Percentiles rank a stretch among this genome's conserved stretches.
phyloP scores from a whole-genome alignment of 2,888 invertebrate species.

The Chaetogeoica ovagalla region DNA sequence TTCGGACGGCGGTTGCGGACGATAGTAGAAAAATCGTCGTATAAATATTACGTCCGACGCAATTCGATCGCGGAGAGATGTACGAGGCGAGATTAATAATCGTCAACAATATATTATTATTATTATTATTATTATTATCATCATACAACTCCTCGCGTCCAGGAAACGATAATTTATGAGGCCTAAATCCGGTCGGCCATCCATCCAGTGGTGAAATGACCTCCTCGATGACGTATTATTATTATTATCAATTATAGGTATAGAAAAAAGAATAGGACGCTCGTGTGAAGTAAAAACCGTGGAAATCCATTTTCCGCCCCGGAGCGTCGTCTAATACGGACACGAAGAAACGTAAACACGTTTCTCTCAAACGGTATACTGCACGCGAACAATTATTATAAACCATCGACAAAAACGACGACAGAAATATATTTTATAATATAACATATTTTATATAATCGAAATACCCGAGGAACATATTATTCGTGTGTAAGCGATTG shows the following conservation, averaged over 20 bases:
- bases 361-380: background rate
- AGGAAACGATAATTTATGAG: slow-evolving; percentile 45
- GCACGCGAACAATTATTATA: slow-evolving; percentile 1
- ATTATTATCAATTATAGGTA: slow-evolving; percentile 28
- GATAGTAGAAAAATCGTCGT: slow-evolving; percentile 2
- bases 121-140: no score
- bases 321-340: slow-evolving; percentile 2
- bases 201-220: background rate
- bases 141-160: slow-evolving; percentile 17
- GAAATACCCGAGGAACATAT: no score
- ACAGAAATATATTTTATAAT: background rate
- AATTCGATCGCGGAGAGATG: slow-evolving; percentile 34
- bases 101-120: slow-evolving; percentile 17
- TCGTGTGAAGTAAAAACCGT: background rate
- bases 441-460: background rate
- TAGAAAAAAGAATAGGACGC: background rate
- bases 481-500: no score
- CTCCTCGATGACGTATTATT: slow-evolving; percentile 19
- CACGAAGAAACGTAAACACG: slow-evolving; percentile 31
- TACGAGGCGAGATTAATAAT: slow-evolving; percentile 35
- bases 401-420: background rate
- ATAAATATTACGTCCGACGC: slow-evolving; percentile 7
- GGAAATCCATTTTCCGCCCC: slow-evolving; percentile 44
- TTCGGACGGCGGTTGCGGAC: background rate
- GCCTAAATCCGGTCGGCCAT: slow-evolving; percentile 42